Evolutionary conservation across 1,140 invertebrate species (phyloP).

Genomic region (Oreohelix idahoensis): DNA sequence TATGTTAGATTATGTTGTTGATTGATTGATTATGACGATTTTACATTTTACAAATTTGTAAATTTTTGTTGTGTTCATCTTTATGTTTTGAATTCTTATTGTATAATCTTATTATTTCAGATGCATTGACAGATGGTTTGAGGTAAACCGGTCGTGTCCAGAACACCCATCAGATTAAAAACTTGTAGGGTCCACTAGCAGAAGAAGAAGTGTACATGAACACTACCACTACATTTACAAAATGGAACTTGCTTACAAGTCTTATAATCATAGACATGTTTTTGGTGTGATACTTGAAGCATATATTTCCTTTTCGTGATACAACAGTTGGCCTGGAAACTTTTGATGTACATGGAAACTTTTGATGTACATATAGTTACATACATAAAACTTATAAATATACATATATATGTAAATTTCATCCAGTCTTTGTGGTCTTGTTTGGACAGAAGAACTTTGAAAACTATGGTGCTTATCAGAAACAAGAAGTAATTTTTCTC

Average conservation of each 20-base stretch:
- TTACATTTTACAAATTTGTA: no score
- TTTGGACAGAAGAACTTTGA: not conserved
- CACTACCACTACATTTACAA: not conserved
- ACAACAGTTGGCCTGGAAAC: not conserved
- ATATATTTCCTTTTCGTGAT: slow-evolving; percentile 1
- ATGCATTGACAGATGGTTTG: slow-evolving; percentile 91
- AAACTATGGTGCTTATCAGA: not conserved
- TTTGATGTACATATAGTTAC: not conserved
- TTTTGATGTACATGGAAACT: no score
- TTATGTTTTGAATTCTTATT: no score
- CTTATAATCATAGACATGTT: not conserved
- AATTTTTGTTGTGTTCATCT: no score
- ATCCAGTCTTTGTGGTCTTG: not conserved
- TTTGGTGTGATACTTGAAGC: not conserved
- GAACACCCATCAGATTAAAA: slow-evolving; percentile 89
- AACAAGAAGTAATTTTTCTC: no score
- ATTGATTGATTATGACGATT: no score
- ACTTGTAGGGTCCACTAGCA: not conserved
- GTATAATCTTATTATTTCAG: slow-evolving; percentile 53
- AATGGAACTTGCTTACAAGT: slow-evolving; percentile 6
- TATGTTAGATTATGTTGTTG: no score
- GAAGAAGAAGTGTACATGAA: not conserved
- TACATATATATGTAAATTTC: not conserved
- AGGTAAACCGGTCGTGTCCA: slow-evolving; percentile 96
- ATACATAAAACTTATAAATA: not conserved